Base-by-base conservation (phyloP, 35 echinoderm and acorn worm genomes). In the Apostichopus californicus region DNA sequence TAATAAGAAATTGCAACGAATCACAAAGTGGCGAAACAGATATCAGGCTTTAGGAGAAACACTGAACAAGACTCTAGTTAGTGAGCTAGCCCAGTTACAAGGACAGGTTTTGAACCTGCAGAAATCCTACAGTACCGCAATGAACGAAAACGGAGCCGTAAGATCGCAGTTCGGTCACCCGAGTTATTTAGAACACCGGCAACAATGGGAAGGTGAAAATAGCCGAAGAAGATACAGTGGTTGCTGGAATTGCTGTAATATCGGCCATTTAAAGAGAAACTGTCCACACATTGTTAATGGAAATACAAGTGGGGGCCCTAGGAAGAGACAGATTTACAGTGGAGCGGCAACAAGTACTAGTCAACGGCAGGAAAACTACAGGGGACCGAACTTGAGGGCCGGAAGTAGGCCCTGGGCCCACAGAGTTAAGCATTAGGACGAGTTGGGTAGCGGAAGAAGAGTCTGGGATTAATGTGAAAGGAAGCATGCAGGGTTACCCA, bases 301-400 rank as follows among this genome's bases (percentile, higher is more conserved):
- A 10, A 23, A 21, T n/a, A 21, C 85, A 87, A 65, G 14, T 9
- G 57, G 26, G 1, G 26, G 26, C 26, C 26, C 26, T 28, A 63
- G 57, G 61, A 5, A 18, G 57, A 54, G 18, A 8, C 22, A 57
- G 5, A 68, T 65, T 65, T 15, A 7, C 28, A 82, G 55, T 28
- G 26, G 26, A 28, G 26, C 26, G 26, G 26, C 26, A 28, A 28
- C 26, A 28, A 28, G 26, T 28, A 28, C 26, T 28, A 10, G 9
- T 9, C 9, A 82, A 55, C 14, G 11, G 46, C 77, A 56, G 93
- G 93, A 46, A 94, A 94, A 94, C 93, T 54, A 54, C 22, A 54
- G 10, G 14, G 21, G 57, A 57, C 77, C 87, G 93, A 65, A 14
- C 87, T 81, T 77, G 78, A 65, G 87, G 93, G 86, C 61, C 93